Evolutionary conservation across 2,113 vertebrate species (phyloP).

Genomic region (Poeciliopsis occidentalis): DNA sequence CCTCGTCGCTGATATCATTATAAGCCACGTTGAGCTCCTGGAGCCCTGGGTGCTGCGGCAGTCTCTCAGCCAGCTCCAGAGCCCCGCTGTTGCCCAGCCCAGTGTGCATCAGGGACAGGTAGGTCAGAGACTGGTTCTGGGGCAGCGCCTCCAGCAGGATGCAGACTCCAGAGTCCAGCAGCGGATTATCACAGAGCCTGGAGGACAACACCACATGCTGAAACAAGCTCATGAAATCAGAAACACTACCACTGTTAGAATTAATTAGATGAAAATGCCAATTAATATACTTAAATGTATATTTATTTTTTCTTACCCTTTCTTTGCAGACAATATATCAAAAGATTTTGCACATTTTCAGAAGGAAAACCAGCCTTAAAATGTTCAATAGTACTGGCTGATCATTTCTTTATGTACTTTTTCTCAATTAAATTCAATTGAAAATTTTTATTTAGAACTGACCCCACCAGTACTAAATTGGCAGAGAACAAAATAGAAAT

Average conservation of each 20-base stretch:
- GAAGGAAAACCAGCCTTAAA: too few relatives aligned
- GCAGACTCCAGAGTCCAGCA: constrained; percentile 79
- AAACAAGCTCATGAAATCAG: neutral
- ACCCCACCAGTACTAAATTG: too few relatives aligned
- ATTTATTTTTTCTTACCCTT: too few relatives aligned
- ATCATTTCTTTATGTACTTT: too few relatives aligned
- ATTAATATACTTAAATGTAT: too few relatives aligned
- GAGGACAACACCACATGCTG: neutral
- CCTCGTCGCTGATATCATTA: constrained; percentile 87
- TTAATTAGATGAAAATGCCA: too few relatives aligned
- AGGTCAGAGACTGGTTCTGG: constrained; percentile 82
- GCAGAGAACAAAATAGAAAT: too few relatives aligned
- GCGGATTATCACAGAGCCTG: constrained; percentile 90
- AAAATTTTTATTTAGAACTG: too few relatives aligned
- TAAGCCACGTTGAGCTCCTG: constrained; percentile 93
- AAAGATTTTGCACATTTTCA: too few relatives aligned
- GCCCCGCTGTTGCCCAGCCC: constrained; percentile 83
- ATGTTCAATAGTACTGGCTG: too few relatives aligned
- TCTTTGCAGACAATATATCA: too few relatives aligned
- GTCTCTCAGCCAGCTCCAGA: constrained; percentile 78
- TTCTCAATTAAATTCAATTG: too few relatives aligned
- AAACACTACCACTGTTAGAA: neutral
- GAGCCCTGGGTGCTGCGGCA: constrained; percentile 80
- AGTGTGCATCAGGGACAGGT: constrained; percentile 90
- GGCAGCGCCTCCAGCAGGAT: constrained; percentile 84